phyloP scores from a whole-genome alignment of 2,888 invertebrate species.

The Drosophila quinaria region DNA sequence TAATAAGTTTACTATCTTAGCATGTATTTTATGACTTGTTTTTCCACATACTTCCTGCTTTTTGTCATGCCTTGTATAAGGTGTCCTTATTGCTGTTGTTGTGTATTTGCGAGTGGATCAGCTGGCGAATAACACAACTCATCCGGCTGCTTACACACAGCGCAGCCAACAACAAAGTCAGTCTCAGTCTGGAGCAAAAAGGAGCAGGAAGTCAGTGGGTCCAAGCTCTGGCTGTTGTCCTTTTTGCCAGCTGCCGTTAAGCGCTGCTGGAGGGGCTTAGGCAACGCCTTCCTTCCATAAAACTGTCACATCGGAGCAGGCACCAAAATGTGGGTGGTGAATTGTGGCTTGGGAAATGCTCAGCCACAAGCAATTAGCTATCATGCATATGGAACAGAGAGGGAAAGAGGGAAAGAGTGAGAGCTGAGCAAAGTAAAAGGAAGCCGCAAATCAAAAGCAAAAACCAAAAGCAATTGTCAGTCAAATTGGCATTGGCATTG shows the following conservation, averaged over 20 bases:
- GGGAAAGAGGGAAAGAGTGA: constrained; percentile 3
- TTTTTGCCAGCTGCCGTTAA: constrained; percentile 53
- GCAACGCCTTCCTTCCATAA: constrained; percentile 50
- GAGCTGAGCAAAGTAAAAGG: constrained; percentile 18
- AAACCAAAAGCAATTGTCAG: constrained; percentile 75
- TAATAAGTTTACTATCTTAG: constrained; percentile 13
- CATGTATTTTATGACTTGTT: constrained; percentile 17
- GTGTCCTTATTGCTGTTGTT: constrained; percentile 37
- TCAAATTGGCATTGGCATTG: constrained; percentile 80
- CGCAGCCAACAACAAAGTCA: constrained; percentile 13
- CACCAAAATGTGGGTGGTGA: neutral
- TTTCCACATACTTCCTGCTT: neutral
- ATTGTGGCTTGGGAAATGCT: constrained; percentile 7
- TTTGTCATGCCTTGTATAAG: constrained; percentile 29
- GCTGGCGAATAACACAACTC: constrained; percentile 65
- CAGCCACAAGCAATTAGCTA: constrained; percentile 64
- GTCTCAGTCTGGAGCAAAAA: neutral
- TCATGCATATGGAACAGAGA: constrained; percentile 46
- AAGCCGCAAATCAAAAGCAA: constrained; percentile 61
- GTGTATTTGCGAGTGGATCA: constrained; percentile 62
- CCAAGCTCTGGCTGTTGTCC: constrained; percentile 27
- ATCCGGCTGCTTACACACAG: constrained; percentile 65
- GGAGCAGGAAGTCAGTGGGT: constrained; percentile 17
- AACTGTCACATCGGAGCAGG: constrained; percentile 48
- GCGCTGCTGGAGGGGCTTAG: constrained; percentile 69